A percentile compares a stretch with the other conserved stretches of the same genome.
These are phyloP conservation scores for Dinothrombium tinctorium DNA, from an alignment of 1,140 invertebrate species.

Conservation along the genomic window DNA sequence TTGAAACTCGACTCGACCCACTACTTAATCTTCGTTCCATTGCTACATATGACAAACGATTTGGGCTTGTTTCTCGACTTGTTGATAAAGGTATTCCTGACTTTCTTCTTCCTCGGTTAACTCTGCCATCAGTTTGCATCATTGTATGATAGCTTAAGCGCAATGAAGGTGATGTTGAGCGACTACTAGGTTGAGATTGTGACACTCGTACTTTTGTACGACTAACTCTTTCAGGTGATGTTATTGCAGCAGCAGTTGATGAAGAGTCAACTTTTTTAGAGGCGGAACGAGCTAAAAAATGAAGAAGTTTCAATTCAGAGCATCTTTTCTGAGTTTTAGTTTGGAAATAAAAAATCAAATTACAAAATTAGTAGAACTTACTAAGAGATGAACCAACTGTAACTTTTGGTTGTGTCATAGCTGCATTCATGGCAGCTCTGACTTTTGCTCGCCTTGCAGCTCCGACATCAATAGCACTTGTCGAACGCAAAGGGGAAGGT, in stretches of 20 bases:
- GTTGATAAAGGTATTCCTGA: slow-evolving; percentile 40
- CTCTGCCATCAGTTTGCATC: background rate
- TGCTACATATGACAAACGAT: slow-evolving; percentile 1
- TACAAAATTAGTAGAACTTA: background rate
- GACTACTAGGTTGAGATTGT: slow-evolving; percentile 32
- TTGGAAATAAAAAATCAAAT: background rate
- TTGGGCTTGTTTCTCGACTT: slow-evolving; percentile 22
- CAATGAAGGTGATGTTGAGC: slow-evolving; percentile 49
- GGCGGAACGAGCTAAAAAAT: slow-evolving; percentile 1
- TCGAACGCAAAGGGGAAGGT: slow-evolving; percentile 39
- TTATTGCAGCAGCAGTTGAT: background rate
- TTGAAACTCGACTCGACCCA: background rate
- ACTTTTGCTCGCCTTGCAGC: slow-evolving; percentile 61
- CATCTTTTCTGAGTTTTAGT: background rate
- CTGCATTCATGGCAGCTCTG: slow-evolving; percentile 32
- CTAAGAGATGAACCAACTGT: slow-evolving; percentile 30
- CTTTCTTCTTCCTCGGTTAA: slow-evolving; percentile 14
- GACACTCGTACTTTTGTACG: slow-evolving; percentile 4
- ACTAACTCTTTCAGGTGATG: background rate
- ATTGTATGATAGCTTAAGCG: slow-evolving; percentile 14
- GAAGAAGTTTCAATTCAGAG: background rate
- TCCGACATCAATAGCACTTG: slow-evolving; percentile 73
- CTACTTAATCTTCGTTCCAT: slow-evolving; percentile 6
- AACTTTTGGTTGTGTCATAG: slow-evolving; percentile 24
- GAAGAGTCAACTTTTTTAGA: background rate